Percentiles rank a stretch among this genome's conserved stretches.
Conservation (phyloP, 2,113 vertebrate species). For the Sigmodon hispidus region DNA sequence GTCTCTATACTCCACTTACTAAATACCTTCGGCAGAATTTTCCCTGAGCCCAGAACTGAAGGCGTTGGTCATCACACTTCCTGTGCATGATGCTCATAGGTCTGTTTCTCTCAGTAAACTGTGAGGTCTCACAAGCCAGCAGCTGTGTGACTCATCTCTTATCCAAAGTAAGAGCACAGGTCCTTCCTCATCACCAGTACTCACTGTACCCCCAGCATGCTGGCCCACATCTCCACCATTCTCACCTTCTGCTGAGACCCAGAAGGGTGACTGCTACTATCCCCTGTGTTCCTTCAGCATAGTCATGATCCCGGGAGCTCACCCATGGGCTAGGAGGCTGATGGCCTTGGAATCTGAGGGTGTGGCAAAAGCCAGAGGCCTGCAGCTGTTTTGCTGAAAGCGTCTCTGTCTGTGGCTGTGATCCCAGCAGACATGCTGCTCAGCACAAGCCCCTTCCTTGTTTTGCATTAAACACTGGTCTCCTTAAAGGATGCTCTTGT, state of each 20-base stretch:
- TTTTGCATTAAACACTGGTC: conserved; percentile 36
- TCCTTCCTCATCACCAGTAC: conserved; percentile 51
- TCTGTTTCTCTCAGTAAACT: conserved; percentile 61
- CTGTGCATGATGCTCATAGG: not conserved
- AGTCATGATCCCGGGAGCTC: not conserved
- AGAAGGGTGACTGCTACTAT: not conserved
- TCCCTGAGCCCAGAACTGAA: not conserved
- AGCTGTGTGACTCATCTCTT: conserved; percentile 66
- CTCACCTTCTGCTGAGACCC: not conserved
- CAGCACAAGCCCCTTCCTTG: conserved; percentile 50
- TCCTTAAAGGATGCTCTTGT: conserved; percentile 5
- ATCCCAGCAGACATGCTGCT: not conserved
- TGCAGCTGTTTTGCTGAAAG: conserved; percentile 57
- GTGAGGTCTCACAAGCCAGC: conserved; percentile 54
- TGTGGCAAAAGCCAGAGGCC: not conserved
- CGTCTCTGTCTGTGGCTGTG: not conserved
- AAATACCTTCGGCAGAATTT: conserved; percentile 1
- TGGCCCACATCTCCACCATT: not conserved
- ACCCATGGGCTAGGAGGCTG: not conserved
- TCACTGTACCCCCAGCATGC: not conserved
- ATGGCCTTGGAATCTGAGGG: not conserved
- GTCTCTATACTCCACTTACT: conserved; percentile 2
- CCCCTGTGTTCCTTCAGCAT: not conserved
- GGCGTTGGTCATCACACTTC: conserved; percentile 28
- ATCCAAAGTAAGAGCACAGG: conserved; percentile 16